A percentile compares a stretch with the other conserved stretches of the same genome.
These are phyloP conservation scores for Ichneumoninae sp. DNA, from an alignment of 2,888 invertebrate genomes.

Conservation along the genomic window DNA sequence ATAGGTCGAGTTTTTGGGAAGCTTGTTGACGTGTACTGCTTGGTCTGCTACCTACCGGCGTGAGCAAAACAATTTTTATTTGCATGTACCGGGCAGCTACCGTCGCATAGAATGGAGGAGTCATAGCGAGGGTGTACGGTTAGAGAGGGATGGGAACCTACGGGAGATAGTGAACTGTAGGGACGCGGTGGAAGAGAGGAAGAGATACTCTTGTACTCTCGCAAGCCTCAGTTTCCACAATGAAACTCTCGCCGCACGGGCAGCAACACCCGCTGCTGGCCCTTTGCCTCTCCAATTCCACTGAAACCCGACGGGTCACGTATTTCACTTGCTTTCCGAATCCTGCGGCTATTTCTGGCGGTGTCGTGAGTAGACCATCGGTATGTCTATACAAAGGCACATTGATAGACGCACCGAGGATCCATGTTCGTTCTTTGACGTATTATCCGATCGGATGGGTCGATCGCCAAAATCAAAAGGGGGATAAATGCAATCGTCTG, in stretches of 20 bases:
- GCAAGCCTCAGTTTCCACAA: slow-evolving; percentile 37
- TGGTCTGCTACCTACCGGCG: slow-evolving; percentile 29
- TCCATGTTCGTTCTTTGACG: slow-evolving; percentile 51
- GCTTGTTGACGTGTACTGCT: slow-evolving; percentile 65
- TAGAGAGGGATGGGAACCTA: slow-evolving; percentile 5
- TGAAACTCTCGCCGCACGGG: slow-evolving; percentile 50
- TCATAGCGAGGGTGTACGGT: not conserved
- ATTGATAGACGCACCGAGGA: slow-evolving; percentile 7
- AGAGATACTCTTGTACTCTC: slow-evolving; percentile 19
- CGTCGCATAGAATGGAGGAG: not conserved
- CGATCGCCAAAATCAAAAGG: slow-evolving; percentile 52
- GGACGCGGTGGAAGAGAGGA: slow-evolving; percentile 2
- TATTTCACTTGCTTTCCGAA: slow-evolving; percentile 58
- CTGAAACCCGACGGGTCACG: slow-evolving; percentile 53
- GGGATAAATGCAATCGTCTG: slow-evolving; percentile 18
- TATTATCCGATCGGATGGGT: slow-evolving; percentile 26
- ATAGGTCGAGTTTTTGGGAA: slow-evolving; percentile 21
- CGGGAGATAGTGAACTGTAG: slow-evolving; percentile 7
- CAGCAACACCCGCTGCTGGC: slow-evolving; percentile 20
- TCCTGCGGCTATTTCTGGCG: not conserved
- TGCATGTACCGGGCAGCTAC: slow-evolving; percentile 52
- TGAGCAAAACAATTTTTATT: slow-evolving; percentile 69
- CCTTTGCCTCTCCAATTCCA: slow-evolving; percentile 48
- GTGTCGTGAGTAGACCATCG: slow-evolving; percentile 2
- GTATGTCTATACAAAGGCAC: slow-evolving; percentile 28